phyloP scores from a whole-genome alignment of 2,797 vertebrate species.

The Argyrosomus regius region DNA sequence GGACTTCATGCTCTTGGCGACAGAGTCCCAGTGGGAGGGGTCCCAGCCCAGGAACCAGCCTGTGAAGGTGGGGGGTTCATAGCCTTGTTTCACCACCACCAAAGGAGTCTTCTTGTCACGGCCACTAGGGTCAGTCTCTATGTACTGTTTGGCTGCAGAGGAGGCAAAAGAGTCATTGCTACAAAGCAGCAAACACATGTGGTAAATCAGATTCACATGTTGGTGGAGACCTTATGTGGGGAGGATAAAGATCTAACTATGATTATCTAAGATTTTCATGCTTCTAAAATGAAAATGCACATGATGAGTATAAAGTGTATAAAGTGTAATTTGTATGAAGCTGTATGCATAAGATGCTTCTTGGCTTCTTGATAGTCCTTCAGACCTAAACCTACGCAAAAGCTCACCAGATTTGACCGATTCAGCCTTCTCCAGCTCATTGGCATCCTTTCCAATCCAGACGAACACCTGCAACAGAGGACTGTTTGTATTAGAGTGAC shows the following conservation, averaged over 20 bases:
- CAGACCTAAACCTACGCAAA: not conserved
- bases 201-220: not conserved
- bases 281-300: too few relatives aligned
- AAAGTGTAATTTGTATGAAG: not conserved
- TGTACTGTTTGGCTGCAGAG: constrained; percentile 83
- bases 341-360: not conserved
- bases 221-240: constrained; percentile 22
- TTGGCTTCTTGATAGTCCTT: too few relatives aligned
- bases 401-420: constrained; percentile 83
- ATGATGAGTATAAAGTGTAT: too few relatives aligned
- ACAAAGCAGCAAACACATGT: not conserved
- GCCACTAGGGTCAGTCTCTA: constrained; percentile 92
- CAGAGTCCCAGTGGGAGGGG: constrained; percentile 82
- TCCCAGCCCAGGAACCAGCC: constrained; percentile 97
- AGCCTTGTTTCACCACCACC: constrained; percentile 90
- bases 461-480: constrained; percentile 87
- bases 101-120: constrained; percentile 90
- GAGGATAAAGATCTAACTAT: too few relatives aligned
- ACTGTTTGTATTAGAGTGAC: not conserved
- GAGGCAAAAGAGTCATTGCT: not conserved
- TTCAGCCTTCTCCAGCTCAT: constrained; percentile 89
- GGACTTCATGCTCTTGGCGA: constrained; percentile 43
- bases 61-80: constrained; percentile 92
- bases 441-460: constrained; percentile 95
- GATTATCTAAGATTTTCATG: too few relatives aligned